Evolutionary conservation across 2,888 invertebrate genomes (phyloP), one percentile per base, ranked within the genome.

Genomic region (Siphonodentalium dalli): DNA sequence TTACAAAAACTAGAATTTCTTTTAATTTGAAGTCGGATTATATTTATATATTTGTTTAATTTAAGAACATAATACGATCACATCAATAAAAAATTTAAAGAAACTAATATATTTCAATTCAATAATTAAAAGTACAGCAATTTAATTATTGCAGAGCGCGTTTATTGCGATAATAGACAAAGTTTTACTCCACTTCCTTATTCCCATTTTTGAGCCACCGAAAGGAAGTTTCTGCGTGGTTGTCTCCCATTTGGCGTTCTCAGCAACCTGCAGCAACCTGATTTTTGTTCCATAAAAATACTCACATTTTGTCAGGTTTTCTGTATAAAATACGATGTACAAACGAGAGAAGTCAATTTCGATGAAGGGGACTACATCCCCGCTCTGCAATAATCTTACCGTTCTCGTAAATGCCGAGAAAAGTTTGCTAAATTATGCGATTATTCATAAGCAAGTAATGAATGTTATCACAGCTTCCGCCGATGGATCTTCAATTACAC

Each of bases 391-490:
- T 46, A 79, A 79, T 50, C 54, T 79, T 8, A 67, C 74, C 21
- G 68, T 75, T 5, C 58, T 69, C 15, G 65, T 73, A 9, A 68
- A 72, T 49, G 45, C 63, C 26, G 74, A 77, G 7, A 75, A 72
- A 43, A 66, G 67, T 18, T 64, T 69, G 7, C 57, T 77, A 28
- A 72, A 65, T 50, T 79, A 78, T 65, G 78, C 77, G 6, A 72
- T 74, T 5, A 71, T 77, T 26, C 77, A 79, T 54, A 77, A 77
- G 58, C 71, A 72, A 29, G 66, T 74, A 20, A 75, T 78, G 24
- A 78, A 78, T 54, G 61, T 79, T 31, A 63, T 78, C 23, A 71
- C 69, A 13, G 65, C 76, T 0, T 63, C 71, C 0, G 65, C 69
- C 11, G 78, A 79, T 48, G 78, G 78, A 1, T 60, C 70, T 7